Conservation (phyloP, 2,113 vertebrate species). For the Myotis lucifugus region DNA sequence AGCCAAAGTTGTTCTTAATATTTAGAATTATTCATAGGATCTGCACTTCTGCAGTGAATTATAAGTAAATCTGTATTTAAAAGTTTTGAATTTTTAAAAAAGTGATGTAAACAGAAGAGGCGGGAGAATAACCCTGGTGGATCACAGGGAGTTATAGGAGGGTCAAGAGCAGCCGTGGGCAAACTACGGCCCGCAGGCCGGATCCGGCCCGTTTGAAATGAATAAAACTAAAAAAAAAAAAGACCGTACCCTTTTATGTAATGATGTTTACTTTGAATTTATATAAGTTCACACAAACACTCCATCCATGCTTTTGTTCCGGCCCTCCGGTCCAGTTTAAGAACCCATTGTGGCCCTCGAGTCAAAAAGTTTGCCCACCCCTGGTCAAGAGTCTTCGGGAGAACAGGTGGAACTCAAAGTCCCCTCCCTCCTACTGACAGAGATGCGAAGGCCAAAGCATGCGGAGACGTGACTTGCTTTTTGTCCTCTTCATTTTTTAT, state of each 20-base stretch:
- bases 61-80: conserved; percentile 6
- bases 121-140: neutral
- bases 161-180: no score
- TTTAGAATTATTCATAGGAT: conserved; percentile 1
- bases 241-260: no score
- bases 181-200: no score
- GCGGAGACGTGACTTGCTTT: neutral
- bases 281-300: no score
- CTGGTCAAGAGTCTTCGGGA: neutral
- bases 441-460: neutral
- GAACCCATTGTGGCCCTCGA: no score
- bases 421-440: neutral
- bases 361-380: no score
- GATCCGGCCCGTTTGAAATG: no score
- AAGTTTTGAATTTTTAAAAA: neutral
- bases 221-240: no score
- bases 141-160: neutral
- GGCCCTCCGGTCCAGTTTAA: no score
- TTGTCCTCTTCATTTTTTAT: conserved; percentile 45
- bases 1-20: neutral
- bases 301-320: no score
- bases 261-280: no score
- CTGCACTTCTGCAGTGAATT: neutral
- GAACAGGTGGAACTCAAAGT: neutral
- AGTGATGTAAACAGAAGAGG: neutral